phyloP scores from a whole-genome alignment of 1,140 invertebrate species.

The Macrobrachium nipponense region DNA sequence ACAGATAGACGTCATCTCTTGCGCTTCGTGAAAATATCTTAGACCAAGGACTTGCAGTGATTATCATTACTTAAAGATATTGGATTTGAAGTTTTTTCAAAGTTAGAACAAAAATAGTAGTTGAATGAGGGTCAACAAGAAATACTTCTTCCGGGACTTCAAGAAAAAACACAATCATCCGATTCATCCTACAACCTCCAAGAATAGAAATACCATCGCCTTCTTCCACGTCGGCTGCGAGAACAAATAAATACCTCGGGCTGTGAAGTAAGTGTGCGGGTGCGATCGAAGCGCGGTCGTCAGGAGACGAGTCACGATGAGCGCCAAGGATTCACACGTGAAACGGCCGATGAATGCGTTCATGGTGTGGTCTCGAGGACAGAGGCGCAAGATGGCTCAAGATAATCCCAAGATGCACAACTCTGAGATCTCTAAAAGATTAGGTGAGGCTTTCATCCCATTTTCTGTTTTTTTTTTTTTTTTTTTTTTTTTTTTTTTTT shows the following conservation, averaged over 20 bases:
- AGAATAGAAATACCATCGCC: no score
- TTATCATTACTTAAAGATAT: no score
- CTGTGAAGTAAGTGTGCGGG: background rate
- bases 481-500: background rate
- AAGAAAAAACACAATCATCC: no score
- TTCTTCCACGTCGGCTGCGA: no score
- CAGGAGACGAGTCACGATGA: slow-evolving; percentile 32
- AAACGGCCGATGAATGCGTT: slow-evolving; percentile 80
- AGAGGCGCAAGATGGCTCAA: slow-evolving; percentile 95
- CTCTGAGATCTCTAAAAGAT: slow-evolving; percentile 75
- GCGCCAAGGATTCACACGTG: slow-evolving; percentile 78
- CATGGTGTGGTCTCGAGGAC: slow-evolving; percentile 94
- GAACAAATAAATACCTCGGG: background rate
- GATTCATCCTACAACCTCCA: no score
- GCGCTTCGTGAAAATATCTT: no score
- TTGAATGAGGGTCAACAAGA: no score
- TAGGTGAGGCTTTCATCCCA: slow-evolving; percentile 20
- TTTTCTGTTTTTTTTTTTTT: background rate
- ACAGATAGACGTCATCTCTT: no score
- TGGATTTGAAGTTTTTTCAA: no score
- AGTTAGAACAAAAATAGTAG: no score
- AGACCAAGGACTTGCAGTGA: no score
- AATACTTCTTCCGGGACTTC: no score
- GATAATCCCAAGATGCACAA: slow-evolving; percentile 60
- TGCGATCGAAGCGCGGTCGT: background rate